A percentile compares a stretch with the other conserved stretches of the same genome.
Evolutionary conservation across 2,797 vertebrate genomes (phyloP).

Genomic region (Pagetopsis macropterus): DNA sequence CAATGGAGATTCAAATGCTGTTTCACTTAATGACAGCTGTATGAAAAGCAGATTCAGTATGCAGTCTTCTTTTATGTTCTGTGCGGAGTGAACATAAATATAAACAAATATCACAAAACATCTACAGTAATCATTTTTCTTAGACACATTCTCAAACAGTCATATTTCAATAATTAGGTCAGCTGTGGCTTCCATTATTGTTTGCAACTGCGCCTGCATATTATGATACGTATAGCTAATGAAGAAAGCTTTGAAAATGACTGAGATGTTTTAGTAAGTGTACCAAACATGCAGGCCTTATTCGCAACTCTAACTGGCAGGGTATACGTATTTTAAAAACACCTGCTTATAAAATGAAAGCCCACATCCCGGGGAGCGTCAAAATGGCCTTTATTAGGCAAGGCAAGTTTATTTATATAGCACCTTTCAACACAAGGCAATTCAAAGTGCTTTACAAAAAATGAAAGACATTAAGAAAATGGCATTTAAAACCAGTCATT

Average conservation of each 20-base stretch:
- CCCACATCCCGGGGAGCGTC: not conserved
- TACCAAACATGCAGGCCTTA: not conserved
- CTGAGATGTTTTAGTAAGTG: not conserved
- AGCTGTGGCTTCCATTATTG: not conserved
- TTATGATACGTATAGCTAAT: slow-evolving; percentile 1
- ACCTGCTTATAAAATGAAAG: not conserved
- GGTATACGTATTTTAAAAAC: slow-evolving; percentile 1
- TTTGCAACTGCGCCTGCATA: not conserved
- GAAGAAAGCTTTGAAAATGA: not conserved
- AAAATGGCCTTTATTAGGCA: not conserved
- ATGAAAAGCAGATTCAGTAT: not conserved
- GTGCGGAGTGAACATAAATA: not conserved
- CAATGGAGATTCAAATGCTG: not conserved
- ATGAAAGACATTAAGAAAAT: too few relatives aligned
- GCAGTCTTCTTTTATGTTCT: not conserved
- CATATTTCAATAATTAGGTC: slow-evolving; percentile 7
- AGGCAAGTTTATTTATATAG: too few relatives aligned
- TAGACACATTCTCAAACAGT: not conserved
- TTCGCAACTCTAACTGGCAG: not conserved
- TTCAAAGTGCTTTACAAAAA: too few relatives aligned
- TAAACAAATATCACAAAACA: not conserved
- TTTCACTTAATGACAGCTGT: not conserved
- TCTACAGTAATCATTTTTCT: slow-evolving; percentile 3
- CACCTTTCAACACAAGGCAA: too few relatives aligned
- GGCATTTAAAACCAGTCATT: too few relatives aligned